Base-by-base conservation (phyloP, 1,140 invertebrate species). In the Coenobita brevimanus region DNA sequence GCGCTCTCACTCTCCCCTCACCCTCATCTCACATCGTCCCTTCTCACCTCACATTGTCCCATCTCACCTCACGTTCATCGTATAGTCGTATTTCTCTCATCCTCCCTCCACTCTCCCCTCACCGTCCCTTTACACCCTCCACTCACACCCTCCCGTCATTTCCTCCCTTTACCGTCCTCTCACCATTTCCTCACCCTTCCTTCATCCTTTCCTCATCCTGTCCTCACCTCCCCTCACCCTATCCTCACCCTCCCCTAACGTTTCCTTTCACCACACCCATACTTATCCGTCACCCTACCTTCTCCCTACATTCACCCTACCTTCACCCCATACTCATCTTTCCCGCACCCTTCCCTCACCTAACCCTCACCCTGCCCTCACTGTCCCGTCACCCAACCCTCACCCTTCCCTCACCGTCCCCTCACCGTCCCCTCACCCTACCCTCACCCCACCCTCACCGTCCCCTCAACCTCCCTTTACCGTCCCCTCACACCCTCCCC, bases 211-310 rank as follows among this genome's bases (percentile, higher is more conserved):
- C 41, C 41, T 46, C 64, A 2, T 50, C 38, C 3, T 15, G 50
- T 13, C 50, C 43, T 33, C 24, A 6, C 50, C 24, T n/a, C n/a
- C 33, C 10, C 71, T 30, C 46, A 30, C 43, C n/a, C 64, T n/a
- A 3, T 0, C 82, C 73, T 50, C 57, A 38, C 50, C 36, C 71
- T 43, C 71, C 82, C 82, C 82, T 76, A 71, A 62, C 82, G 71
- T n/a, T n/a, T n/a, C n/a, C n/a, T n/a, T n/a, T n/a, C n/a, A n/a
- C n/a, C n/a, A n/a, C n/a, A n/a, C n/a, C n/a, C n/a, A n/a, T n/a
- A n/a, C n/a, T n/a, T n/a, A n/a, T n/a, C n/a, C n/a, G n/a, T n/a
- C n/a, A n/a, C n/a, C n/a, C n/a, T n/a, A n/a, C n/a, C n/a, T n/a
- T n/a, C n/a, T n/a, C n/a, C n/a, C n/a, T n/a, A n/a, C n/a, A n/a